Evolutionary conservation across 2,797 vertebrate genomes (phyloP).

Genomic region (Chanos chanos): DNA sequence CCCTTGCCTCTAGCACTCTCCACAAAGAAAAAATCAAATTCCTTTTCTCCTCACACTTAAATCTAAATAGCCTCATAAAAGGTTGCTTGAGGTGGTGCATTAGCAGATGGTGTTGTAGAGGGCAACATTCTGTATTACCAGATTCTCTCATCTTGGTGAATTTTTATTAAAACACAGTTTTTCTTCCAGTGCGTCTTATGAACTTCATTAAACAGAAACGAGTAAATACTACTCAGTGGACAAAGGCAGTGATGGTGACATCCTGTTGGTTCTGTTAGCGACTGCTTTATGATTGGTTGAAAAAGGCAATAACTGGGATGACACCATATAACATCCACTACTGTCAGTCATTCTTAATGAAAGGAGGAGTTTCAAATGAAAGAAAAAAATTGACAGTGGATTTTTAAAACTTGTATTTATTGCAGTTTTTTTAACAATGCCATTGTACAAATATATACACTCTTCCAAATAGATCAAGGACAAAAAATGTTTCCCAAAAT

Average conservation of each 20-base stretch:
- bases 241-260: too few species aligned
- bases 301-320: too few species aligned
- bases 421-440: conserved; percentile 16
- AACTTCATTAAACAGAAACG: too few species aligned
- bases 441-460: conserved; percentile 32
- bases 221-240: too few species aligned
- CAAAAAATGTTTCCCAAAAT: conserved; percentile 78
- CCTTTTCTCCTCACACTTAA: conserved; percentile 21
- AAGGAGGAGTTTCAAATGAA: too few species aligned
- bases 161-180: too few species aligned
- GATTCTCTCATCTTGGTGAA: background rate
- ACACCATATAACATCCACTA: too few species aligned
- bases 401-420: conserved; percentile 28
- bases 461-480: conserved; percentile 34
- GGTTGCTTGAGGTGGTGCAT: conserved; percentile 23
- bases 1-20: conserved; percentile 45
- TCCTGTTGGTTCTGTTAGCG: too few species aligned
- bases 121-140: background rate
- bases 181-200: too few species aligned
- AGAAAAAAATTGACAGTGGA: background rate
- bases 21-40: conserved; percentile 40
- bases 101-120: conserved; percentile 22
- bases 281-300: too few species aligned
- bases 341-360: too few species aligned
- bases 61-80: conserved; percentile 44